Conservation (phyloP, 2,113 vertebrate species). For the Heloderma charlesbogerti region DNA sequence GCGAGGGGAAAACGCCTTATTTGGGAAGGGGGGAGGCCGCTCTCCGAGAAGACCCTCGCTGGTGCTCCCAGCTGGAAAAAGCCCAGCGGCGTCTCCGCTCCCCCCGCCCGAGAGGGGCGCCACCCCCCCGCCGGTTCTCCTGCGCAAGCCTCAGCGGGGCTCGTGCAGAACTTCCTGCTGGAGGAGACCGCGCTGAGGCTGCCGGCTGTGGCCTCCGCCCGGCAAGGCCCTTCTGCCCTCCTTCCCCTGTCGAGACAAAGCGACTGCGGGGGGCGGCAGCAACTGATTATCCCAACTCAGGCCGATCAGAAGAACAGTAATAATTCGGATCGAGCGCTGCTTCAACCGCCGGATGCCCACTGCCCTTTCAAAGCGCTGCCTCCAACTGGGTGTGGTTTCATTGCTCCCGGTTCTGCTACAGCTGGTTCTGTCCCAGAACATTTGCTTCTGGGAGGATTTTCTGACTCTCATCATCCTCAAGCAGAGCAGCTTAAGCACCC, state of each 20-base stretch:
- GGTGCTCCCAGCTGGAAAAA: not conserved
- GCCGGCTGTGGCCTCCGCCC: not conserved
- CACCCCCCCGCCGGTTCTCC: not conserved
- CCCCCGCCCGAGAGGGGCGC: too few relatives aligned
- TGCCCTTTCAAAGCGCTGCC: not conserved
- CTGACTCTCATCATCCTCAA: not conserved
- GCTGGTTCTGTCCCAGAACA: too few relatives aligned
- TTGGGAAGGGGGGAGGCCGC: constrained; percentile 62
- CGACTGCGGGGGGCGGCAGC: too few relatives aligned
- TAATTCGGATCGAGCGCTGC: too few relatives aligned
- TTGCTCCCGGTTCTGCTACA: not conserved
- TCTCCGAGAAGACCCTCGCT: constrained; percentile 55
- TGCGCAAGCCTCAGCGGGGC: too few relatives aligned
- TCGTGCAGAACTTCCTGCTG: too few relatives aligned
- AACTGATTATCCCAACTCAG: too few relatives aligned
- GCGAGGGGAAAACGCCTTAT: constrained; percentile 62
- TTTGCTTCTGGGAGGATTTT: not conserved
- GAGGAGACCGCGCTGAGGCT: too few relatives aligned
- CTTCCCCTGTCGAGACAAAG: too few relatives aligned
- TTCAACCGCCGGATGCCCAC: not conserved
- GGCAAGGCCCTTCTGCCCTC: not conserved
- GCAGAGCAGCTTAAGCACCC: not conserved
- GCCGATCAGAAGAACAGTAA: not conserved
- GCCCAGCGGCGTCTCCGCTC: too few relatives aligned
- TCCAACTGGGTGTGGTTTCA: not conserved